Base-by-base conservation (phyloP, 2,113 vertebrate species). In the Sturnus vulgaris region DNA sequence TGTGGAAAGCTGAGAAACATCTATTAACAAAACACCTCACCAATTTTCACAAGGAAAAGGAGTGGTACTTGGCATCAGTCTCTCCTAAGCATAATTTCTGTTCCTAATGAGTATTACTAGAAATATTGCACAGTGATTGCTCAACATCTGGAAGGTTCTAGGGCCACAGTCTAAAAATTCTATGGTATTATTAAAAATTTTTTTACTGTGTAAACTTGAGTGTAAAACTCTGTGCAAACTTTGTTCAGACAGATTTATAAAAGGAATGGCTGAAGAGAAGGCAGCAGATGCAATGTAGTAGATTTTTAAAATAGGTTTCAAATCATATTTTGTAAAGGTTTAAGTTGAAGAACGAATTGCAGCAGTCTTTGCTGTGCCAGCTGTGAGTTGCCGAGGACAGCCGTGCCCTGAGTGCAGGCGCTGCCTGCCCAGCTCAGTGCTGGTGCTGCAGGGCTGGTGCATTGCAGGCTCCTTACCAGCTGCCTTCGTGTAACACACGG, bases 21-120 rank as follows among this genome's bases (percentile, higher is more conserved):
- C 68, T 71, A 60, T 77, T 86, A 73, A 90, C 56, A 53, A 77
- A 86, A 86, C n/a, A 78, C 49, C 22, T 86, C n/a, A n/a, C 35
- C 22, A 28, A 8, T 71, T 86, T 86, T 90, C 52, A 80, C 8
- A 42, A 73, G 59, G 22, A 86, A 73, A 66, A 73, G 56, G 57
- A 82, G 31, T 12, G 10, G 68, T 55, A 42, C 53, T 68, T 81
- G 20, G 53, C 82, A 82, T 77, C 35, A 33, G 30, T 40, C 35
- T 78, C 65, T 79, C 31, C 35, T 55, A 83, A 64, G 39, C 23
- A 28, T 33, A 30, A 83, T 73, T 88, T 88, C 44, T 81, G 21
- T 60, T 68, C 52, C 70, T 70, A 61, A 24, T 42, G 50, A 69
- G 28, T 42, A 85, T 60, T 50, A 69, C 61, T 46, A 44, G 42